phyloP scores from a whole-genome alignment of 2,888 invertebrate species.

The Apamea epomidion region DNA sequence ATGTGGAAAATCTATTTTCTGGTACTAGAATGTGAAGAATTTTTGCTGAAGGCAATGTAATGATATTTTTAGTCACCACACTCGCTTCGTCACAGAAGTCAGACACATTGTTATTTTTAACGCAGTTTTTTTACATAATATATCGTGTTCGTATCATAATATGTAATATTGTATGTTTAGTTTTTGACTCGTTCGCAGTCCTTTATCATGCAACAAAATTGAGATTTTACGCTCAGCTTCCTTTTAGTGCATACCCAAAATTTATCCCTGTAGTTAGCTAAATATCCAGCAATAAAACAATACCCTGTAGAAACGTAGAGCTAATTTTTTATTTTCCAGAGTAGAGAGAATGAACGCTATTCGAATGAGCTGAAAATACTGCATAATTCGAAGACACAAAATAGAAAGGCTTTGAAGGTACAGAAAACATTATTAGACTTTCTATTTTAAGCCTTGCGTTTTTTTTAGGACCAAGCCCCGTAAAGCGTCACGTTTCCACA shows the following conservation, averaged over 20 bases:
- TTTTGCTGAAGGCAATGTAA: not conserved
- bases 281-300: too few relatives aligned
- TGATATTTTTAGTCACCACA: not conserved
- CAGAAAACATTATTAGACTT: too few relatives aligned
- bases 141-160: not conserved
- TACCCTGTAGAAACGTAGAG: not conserved
- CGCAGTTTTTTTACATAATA: not conserved
- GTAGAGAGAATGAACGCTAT: not conserved
- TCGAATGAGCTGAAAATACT: not conserved
- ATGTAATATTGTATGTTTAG: not conserved
- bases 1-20: slow-evolving; percentile 20
- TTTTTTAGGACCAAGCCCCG: too few relatives aligned
- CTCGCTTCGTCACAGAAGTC: not conserved
- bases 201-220: not conserved
- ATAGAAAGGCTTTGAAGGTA: too few relatives aligned
- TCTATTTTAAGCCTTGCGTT: too few relatives aligned
- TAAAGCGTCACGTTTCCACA: too few relatives aligned
- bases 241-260: not conserved
- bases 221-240: too few relatives aligned
- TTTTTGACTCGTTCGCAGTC: too few relatives aligned
- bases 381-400: not conserved
- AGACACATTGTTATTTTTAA: too few relatives aligned
- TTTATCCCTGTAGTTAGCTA: not conserved
- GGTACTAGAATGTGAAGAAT: not conserved
- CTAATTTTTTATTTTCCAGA: not conserved